Percentiles rank a stretch among this genome's conserved stretches.
phyloP scores from a whole-genome alignment of 2,888 invertebrate species.

The Agrochola lychnidis region DNA sequence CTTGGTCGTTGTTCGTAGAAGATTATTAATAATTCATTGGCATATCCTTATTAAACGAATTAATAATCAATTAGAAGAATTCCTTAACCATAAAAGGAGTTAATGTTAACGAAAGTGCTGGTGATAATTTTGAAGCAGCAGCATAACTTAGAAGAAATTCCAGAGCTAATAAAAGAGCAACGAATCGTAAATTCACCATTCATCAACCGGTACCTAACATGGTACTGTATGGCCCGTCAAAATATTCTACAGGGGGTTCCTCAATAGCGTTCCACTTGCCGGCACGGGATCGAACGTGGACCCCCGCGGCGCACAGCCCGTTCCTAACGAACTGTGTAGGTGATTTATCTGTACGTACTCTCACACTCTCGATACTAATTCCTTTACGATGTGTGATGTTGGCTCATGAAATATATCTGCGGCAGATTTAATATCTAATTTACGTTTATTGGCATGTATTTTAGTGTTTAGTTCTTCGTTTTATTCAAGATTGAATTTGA shows the following conservation, averaged over 20 bases:
- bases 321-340: constrained; percentile 88
- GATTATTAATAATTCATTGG: constrained; percentile 39
- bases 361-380: constrained; percentile 85
- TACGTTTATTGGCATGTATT: constrained; percentile 63
- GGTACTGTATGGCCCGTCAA: constrained; percentile 85
- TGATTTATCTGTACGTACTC: constrained; percentile 75
- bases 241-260: constrained; percentile 87
- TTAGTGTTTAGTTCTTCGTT: constrained; percentile 17
- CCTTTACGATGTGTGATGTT: constrained; percentile 87
- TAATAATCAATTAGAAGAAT: constrained; percentile 32
- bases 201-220: constrained; percentile 81
- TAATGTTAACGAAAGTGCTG: constrained; percentile 19
- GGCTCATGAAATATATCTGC: constrained; percentile 78
- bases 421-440: constrained; percentile 69
- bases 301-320: constrained; percentile 85
- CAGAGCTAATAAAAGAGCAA: constrained; percentile 46
- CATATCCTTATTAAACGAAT: constrained; percentile 29
- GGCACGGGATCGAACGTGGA: constrained; percentile 85
- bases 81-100: constrained; percentile 16
- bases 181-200: constrained; percentile 73
- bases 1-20: constrained; percentile 10
- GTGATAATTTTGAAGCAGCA: constrained; percentile 11
- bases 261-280: constrained; percentile 86
- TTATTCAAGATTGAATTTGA: constrained; percentile 6
- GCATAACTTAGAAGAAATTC: constrained; percentile 44